phyloP scores from a whole-genome alignment of 1,140 invertebrate genomes.

The Micrasema longulum region DNA sequence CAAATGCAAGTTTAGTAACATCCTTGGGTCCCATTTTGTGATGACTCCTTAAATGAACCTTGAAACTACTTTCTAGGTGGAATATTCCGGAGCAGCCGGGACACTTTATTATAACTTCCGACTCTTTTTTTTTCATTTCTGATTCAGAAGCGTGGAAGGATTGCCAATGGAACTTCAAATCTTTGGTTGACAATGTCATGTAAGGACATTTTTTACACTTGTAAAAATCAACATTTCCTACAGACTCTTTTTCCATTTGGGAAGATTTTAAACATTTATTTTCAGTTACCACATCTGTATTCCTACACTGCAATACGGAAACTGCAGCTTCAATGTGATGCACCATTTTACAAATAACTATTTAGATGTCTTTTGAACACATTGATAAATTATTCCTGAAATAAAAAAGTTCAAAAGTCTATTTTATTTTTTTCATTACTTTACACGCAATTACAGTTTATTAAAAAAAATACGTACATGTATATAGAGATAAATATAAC shows the following conservation, averaged over 20 bases:
- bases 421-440: too few relatives aligned
- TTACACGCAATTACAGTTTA: too few relatives aligned
- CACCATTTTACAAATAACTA: too few relatives aligned
- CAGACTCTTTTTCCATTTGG: conserved; percentile 42
- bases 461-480: too few relatives aligned
- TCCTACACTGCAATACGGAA: too few relatives aligned
- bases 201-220: conserved; percentile 66
- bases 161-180: conserved; percentile 66
- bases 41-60: conserved; percentile 63
- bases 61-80: conserved; percentile 61
- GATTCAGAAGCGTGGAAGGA: conserved; percentile 61
- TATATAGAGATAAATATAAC: too few relatives aligned
- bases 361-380: too few relatives aligned
- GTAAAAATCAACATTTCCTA: conserved; percentile 64
- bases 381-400: too few relatives aligned
- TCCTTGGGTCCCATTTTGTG: conserved; percentile 68
- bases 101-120: conserved; percentile 62
- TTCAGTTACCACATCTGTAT: too few relatives aligned
- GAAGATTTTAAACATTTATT: neutral
- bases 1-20: conserved; percentile 65
- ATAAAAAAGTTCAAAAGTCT: too few relatives aligned
- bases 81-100: conserved; percentile 64
- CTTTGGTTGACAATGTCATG: conserved; percentile 64
- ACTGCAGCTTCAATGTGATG: too few relatives aligned
- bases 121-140: conserved; percentile 61